Evolutionary conservation across 2,113 vertebrate species (phyloP).

Genomic region (Odocoileus hemionus): DNA sequence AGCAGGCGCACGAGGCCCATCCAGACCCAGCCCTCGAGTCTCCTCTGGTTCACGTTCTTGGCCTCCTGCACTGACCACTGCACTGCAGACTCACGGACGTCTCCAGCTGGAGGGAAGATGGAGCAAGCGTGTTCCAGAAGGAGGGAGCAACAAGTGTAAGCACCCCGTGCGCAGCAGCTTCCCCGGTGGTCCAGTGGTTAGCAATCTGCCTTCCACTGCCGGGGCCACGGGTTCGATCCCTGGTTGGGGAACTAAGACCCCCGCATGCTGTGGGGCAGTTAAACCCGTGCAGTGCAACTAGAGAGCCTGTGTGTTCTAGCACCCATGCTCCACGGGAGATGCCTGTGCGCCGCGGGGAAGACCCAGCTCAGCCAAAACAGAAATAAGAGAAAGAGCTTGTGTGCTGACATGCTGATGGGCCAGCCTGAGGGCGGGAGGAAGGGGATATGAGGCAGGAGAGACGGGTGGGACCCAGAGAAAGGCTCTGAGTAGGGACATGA

Average conservation of each 20-base stretch:
- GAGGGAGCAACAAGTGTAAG: not conserved
- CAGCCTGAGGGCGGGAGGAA: not conserved
- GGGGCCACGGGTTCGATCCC: fast-evolving
- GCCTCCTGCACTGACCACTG: fast-evolving
- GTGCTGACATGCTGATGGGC: not conserved
- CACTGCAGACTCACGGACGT: fast-evolving
- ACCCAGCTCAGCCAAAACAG: not conserved
- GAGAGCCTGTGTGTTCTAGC: not conserved
- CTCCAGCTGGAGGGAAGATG: not conserved
- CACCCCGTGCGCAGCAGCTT: fast-evolving
- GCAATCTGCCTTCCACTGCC: not conserved
- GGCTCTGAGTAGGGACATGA: not conserved
- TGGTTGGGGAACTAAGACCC: not conserved
- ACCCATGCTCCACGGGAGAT: fast-evolving
- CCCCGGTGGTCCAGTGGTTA: not conserved
- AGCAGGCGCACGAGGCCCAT: fast-evolving
- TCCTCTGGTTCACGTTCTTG: not conserved
- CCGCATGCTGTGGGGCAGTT: not conserved
- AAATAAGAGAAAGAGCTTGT: not conserved
- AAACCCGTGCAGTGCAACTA: not conserved
- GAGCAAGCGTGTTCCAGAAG: not conserved
- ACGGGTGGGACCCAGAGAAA: fast-evolving
- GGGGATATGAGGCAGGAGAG: not conserved
- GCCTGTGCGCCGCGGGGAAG: fast-evolving
- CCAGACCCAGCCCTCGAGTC: not conserved